A percentile compares a stretch with the other conserved stretches of the same genome.
Evolutionary conservation across 1,140 invertebrate species (phyloP).

Genomic region (Drosophila malerkotliana): DNA sequence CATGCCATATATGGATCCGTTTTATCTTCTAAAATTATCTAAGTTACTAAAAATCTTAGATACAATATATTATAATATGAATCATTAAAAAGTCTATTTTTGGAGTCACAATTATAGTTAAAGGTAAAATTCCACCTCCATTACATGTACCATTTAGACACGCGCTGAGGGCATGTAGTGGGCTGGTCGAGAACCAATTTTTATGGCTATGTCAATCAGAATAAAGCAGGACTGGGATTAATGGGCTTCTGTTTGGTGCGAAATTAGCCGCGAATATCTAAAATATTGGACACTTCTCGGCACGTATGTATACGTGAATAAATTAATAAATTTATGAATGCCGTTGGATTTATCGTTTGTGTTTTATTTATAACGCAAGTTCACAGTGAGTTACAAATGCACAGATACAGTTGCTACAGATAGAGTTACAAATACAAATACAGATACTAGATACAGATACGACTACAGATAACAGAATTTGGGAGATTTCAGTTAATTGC

Average conservation of each 20-base stretch:
- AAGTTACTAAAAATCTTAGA: too few species aligned
- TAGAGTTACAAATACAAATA: slow-evolving; percentile 41
- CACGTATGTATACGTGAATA: slow-evolving; percentile 26
- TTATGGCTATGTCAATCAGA: slow-evolving; percentile 66
- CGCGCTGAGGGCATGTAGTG: slow-evolving; percentile 35
- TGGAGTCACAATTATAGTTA: background rate
- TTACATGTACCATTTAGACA: slow-evolving; percentile 6
- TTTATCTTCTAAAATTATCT: too few species aligned
- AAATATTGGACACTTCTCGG: background rate
- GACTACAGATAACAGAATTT: slow-evolving; percentile 24
- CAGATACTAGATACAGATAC: slow-evolving; percentile 24
- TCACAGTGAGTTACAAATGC: slow-evolving; percentile 60
- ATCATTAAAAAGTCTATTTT: too few species aligned
- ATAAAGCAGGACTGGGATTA: slow-evolving; percentile 58
- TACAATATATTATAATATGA: too few species aligned
- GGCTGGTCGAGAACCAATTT: slow-evolving; percentile 2
- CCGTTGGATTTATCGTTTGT: slow-evolving; percentile 47
- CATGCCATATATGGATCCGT: too few species aligned
- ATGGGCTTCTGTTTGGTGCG: slow-evolving; percentile 19
- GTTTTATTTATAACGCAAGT: slow-evolving; percentile 70
- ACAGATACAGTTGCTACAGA: slow-evolving; percentile 34
- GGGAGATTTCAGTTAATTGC: slow-evolving; percentile 71
- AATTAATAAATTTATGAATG: slow-evolving; percentile 60
- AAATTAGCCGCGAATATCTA: slow-evolving; percentile 17
- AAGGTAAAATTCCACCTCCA: slow-evolving; percentile 22